Percentiles rank a stretch among this genome's conserved stretches.
These are phyloP conservation scores for Tribolium castaneum DNA, from an alignment of 1,140 invertebrate genomes.

Conservation along the genomic window DNA sequence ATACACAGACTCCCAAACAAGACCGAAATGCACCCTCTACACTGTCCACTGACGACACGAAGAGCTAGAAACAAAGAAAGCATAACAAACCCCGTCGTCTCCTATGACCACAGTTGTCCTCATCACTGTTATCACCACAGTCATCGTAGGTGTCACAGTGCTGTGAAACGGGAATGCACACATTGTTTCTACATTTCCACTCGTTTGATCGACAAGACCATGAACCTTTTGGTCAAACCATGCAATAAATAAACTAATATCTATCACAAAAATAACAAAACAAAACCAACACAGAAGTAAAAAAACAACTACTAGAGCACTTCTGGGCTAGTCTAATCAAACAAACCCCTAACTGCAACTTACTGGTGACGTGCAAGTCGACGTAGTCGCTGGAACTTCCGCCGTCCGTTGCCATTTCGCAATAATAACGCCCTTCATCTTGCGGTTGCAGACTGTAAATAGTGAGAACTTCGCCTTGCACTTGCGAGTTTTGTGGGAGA, in stretches of 20 bases:
- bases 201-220: slow-evolving; percentile 64
- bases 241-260: slow-evolving; percentile 49
- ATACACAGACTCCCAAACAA: slow-evolving; percentile 5
- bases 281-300: slow-evolving; percentile 35
- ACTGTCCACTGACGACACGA: slow-evolving; percentile 33
- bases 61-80: slow-evolving; percentile 45
- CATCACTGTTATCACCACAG: slow-evolving; percentile 79
- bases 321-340: slow-evolving; percentile 4
- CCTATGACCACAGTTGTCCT: slow-evolving; percentile 71
- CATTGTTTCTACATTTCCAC: slow-evolving; percentile 72
- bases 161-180: slow-evolving; percentile 72
- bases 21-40: slow-evolving; percentile 41
- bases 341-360: slow-evolving; percentile 64
- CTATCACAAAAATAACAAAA: background rate
- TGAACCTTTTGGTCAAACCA: slow-evolving; percentile 49
- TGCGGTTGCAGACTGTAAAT: slow-evolving; percentile 68
- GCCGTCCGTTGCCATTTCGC: slow-evolving; percentile 69
- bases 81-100: slow-evolving; percentile 60
- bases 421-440: slow-evolving; percentile 79
- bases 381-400: slow-evolving; percentile 71
- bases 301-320: background rate
- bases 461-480: slow-evolving; percentile 65
- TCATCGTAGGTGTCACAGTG: slow-evolving; percentile 77
- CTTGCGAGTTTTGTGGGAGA: slow-evolving; percentile 64
- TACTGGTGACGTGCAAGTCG: slow-evolving; percentile 76